phyloP scores from a whole-genome alignment of 2,113 vertebrate genomes.

The Mola mola region DNA sequence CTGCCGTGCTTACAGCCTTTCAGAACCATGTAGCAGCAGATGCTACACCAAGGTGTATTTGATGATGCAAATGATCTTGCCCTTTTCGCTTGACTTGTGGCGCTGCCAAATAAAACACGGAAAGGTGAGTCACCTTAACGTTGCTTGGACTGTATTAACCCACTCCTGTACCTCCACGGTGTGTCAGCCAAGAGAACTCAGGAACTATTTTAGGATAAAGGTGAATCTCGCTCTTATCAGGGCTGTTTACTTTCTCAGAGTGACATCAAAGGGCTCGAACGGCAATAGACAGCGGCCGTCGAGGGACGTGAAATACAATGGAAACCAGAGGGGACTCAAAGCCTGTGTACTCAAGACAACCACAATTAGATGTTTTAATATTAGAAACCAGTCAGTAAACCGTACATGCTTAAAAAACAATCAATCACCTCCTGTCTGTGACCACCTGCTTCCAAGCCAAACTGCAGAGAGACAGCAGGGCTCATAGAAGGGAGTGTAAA shows the following conservation, averaged over 20 bases:
- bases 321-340: constrained; percentile 7
- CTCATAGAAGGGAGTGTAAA: constrained; percentile 40
- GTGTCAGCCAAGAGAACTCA: too few relatives aligned
- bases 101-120: too few relatives aligned
- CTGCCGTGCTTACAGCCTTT: too few relatives aligned
- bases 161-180: background rate
- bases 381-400: constrained; percentile 23
- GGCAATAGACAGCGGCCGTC: constrained; percentile 3
- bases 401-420: constrained; percentile 22
- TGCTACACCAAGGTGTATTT: too few relatives aligned
- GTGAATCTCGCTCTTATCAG: background rate
- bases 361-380: constrained; percentile 58
- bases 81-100: too few relatives aligned
- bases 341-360: constrained; percentile 2
- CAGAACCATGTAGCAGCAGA: too few relatives aligned
- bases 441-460: too few relatives aligned
- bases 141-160: too few relatives aligned
- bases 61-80: too few relatives aligned
- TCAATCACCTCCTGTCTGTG: constrained; percentile 13
- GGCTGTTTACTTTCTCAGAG: too few relatives aligned
- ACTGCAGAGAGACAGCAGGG: constrained; percentile 25
- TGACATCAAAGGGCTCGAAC: too few relatives aligned
- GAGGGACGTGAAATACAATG: constrained; percentile 45
- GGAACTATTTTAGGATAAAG: constrained; percentile 14
- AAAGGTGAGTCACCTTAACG: too few relatives aligned